phyloP scores from a whole-genome alignment of 2,797 vertebrate species.

The Acanthurus tractus region DNA sequence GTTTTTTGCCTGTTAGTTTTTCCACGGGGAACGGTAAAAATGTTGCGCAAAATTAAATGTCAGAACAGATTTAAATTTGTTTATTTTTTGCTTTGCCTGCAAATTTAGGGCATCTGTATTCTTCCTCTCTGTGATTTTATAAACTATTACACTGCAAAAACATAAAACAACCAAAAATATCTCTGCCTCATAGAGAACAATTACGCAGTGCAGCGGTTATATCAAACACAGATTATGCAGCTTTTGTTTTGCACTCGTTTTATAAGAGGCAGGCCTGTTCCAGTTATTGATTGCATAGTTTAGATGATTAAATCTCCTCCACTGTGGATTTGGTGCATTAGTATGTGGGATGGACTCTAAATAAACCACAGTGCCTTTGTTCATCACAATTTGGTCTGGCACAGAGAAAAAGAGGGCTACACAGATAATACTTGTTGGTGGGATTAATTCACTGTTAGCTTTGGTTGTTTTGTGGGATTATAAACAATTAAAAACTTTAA shows the following conservation, averaged over 20 bases:
- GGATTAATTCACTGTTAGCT: neutral
- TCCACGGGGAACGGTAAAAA: neutral
- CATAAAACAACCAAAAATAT: neutral
- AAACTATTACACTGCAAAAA: neutral
- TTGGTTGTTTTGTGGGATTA: neutral
- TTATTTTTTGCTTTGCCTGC: constrained; percentile 10
- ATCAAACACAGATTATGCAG: neutral
- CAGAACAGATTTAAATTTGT: neutral
- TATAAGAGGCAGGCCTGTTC: neutral
- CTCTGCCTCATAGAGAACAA: neutral
- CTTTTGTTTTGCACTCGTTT: neutral
- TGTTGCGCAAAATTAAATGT: neutral
- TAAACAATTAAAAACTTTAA: neutral
- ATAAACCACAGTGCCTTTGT: neutral
- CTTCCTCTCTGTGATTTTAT: neutral
- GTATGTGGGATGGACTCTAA: neutral
- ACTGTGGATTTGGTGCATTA: neutral
- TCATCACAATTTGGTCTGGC: neutral
- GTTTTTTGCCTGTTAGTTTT: neutral
- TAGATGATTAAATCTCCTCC: neutral
- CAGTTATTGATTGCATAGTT: neutral
- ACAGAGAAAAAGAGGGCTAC: neutral
- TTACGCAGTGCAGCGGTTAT: neutral
- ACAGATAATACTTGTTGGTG: neutral
- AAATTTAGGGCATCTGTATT: neutral